Percentiles rank a stretch among this genome's conserved stretches.
Conservation (phyloP, 2,888 invertebrate species). For the Meghimatium bilineatum region DNA sequence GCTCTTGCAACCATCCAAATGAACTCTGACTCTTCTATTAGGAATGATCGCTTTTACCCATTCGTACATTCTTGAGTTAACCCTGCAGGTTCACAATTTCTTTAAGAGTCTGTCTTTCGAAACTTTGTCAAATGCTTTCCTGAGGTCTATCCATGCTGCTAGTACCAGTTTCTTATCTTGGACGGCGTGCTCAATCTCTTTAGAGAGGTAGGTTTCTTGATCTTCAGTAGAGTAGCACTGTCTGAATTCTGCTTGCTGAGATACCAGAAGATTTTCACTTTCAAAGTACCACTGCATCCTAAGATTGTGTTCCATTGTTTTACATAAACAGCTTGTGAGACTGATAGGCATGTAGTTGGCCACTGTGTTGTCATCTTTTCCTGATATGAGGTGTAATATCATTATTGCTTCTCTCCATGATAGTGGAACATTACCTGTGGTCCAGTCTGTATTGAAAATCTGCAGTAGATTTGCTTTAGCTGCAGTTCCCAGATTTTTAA, state of each 20-base stretch:
- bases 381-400: not conserved
- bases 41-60: no score
- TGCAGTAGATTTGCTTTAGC: not conserved
- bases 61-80: no score
- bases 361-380: not conserved
- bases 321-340: conserved; percentile 10
- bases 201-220: not conserved
- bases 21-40: no score
- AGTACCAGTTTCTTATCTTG: not conserved
- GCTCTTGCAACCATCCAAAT: no score
- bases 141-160: no score
- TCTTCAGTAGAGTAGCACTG: not conserved
- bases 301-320: conserved; percentile 12
- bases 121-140: no score
- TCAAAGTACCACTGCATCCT: not conserved
- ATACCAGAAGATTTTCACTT: not conserved
- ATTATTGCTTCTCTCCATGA: not conserved
- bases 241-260: conserved; percentile 6
- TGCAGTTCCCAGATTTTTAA: not conserved
- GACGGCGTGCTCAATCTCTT: not conserved
- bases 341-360: conserved; percentile 15
- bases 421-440: not conserved
- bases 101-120: no score
- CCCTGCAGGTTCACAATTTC: no score
- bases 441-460: not conserved